Evolutionary conservation across 2,113 vertebrate genomes (phyloP).

Genomic region (Pipra filicauda): DNA sequence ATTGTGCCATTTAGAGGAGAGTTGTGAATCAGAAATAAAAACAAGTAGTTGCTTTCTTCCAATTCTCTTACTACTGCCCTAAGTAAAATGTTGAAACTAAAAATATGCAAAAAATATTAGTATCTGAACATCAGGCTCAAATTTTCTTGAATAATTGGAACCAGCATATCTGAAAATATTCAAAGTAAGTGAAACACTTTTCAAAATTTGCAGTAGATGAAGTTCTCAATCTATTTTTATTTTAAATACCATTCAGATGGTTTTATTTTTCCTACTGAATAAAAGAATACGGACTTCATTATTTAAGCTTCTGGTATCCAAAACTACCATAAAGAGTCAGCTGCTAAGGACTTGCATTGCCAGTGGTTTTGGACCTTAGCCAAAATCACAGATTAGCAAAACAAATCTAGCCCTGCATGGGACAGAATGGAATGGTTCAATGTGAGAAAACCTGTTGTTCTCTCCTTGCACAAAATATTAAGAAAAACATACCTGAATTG

Average conservation of each 20-base stretch:
- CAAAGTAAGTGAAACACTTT: conserved; percentile 13
- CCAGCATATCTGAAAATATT: conserved; percentile 23
- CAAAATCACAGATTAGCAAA: conserved; percentile 39
- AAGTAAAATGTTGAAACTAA: background rate
- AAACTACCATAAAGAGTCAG: conserved; percentile 46
- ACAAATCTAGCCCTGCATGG: background rate
- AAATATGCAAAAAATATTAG: background rate
- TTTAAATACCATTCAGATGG: conserved; percentile 45
- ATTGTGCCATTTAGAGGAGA: background rate
- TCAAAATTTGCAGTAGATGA: conserved; percentile 33
- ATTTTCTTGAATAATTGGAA: conserved; percentile 37
- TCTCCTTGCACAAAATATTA: background rate
- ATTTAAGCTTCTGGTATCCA: conserved; percentile 47
- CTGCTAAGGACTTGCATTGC: conserved; percentile 32
- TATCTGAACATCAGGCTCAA: background rate
- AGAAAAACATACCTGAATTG: background rate
- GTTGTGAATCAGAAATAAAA: conserved; percentile 9
- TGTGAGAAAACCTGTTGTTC: background rate
- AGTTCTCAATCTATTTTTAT: conserved; percentile 21
- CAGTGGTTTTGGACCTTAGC: conserved; percentile 24
- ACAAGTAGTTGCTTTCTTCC: background rate
- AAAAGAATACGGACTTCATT: conserved; percentile 14
- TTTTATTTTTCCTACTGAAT: conserved; percentile 43
- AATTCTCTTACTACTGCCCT: background rate
- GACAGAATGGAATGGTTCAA: background rate